These are phyloP conservation scores for Chaetura pelagica DNA, from an alignment of 2,113 vertebrate species.

Conservation along the genomic window DNA sequence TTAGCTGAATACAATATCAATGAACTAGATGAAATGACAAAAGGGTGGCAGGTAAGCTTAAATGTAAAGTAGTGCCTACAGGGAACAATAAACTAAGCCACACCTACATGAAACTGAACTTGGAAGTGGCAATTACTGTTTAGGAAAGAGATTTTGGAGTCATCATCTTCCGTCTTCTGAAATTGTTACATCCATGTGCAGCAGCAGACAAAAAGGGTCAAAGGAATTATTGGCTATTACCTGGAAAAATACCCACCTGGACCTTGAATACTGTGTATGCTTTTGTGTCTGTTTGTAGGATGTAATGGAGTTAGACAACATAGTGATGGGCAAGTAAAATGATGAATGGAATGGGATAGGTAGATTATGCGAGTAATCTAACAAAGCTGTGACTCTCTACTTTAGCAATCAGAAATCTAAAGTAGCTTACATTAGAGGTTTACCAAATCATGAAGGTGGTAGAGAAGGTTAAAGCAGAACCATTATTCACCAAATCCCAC, in stretches of 20 bases:
- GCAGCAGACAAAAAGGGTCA: not conserved
- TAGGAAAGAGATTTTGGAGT: not conserved
- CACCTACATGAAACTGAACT: not conserved
- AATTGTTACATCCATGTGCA: not conserved
- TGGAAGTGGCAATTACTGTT: not conserved
- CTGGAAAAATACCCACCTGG: not conserved
- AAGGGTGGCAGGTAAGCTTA: not conserved
- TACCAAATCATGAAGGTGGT: not conserved
- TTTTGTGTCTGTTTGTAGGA: not conserved
- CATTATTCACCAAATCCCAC: not conserved
- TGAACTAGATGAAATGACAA: not conserved
- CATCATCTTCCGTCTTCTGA: not conserved
- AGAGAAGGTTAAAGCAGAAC: not conserved
- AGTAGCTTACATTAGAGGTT: not conserved
- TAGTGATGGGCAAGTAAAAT: not conserved
- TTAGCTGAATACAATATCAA: not conserved
- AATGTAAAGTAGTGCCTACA: not conserved
- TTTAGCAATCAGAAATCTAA: not conserved
- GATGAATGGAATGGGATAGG: not conserved
- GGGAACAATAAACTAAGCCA: not conserved
- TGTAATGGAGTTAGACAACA: not conserved
- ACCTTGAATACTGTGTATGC: not conserved
- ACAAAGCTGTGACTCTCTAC: not conserved
- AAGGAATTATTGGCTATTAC: not conserved
- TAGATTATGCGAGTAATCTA: fast-evolving